Evolutionary conservation across 2,113 vertebrate species (phyloP).

Genomic region (Proteles cristata): DNA sequence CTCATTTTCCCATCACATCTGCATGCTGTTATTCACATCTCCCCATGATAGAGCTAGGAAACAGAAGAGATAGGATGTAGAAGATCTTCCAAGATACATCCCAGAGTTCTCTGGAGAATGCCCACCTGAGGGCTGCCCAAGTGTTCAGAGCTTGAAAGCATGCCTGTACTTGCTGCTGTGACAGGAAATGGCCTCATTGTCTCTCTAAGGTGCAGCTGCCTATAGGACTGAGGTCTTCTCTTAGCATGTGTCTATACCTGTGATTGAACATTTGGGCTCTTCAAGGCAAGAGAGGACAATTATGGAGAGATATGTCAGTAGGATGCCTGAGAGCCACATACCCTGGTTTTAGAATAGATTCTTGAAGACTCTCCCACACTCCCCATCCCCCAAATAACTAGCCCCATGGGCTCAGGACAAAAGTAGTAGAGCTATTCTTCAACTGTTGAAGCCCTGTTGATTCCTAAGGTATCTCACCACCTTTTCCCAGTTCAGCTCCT

Average conservation of each 20-base stretch:
- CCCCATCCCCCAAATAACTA: not conserved
- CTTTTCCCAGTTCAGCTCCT: not conserved
- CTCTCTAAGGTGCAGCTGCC: not conserved
- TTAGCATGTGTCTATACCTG: not conserved
- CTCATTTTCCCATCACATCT: accelerated
- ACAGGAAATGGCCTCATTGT: accelerated
- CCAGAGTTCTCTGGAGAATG: not conserved
- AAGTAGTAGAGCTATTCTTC: not conserved
- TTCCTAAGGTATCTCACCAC: accelerated
- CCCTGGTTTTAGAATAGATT: not conserved
- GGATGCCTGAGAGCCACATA: not conserved
- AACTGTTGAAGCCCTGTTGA: not conserved
- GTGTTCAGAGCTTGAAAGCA: too few species aligned
- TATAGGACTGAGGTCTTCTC: not conserved
- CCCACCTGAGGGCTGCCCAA: accelerated
- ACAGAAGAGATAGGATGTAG: not conserved
- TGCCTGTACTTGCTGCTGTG: not conserved
- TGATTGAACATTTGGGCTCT: not conserved
- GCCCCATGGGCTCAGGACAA: not conserved
- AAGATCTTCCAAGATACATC: not conserved
- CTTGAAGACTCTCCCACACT: not conserved
- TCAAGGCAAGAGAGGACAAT: not conserved
- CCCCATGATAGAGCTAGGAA: not conserved
- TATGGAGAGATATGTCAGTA: not conserved
- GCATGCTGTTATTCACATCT: not conserved